A percentile compares a stretch with the other conserved stretches of the same genome.
These are phyloP conservation scores for Podilymbus podiceps DNA, from an alignment of 2,113 vertebrate species.

Conservation along the genomic window DNA sequence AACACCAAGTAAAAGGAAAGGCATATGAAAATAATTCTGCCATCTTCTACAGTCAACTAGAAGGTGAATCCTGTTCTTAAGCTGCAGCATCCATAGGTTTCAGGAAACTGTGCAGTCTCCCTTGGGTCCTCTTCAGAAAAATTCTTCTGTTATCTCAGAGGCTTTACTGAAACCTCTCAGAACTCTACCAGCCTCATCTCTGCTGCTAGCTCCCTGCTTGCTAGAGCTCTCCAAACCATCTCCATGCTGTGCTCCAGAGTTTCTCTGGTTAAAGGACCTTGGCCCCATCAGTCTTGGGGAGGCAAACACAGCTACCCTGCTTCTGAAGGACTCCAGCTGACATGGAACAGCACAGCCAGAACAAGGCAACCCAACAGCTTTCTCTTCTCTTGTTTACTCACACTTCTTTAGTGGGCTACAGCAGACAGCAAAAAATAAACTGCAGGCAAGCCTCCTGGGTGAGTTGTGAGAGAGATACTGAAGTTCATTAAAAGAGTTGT, in stretches of 20 bases:
- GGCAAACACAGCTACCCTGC: accelerated
- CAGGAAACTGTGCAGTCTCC: neutral
- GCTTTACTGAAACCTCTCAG: neutral
- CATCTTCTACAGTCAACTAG: neutral
- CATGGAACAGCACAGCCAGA: neutral
- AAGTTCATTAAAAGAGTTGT: neutral
- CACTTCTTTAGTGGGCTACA: neutral
- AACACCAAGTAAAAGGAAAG: neutral
- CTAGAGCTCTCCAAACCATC: neutral
- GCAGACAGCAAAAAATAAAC: neutral
- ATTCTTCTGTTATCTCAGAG: neutral
- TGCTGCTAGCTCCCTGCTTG: neutral
- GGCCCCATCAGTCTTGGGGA: neutral
- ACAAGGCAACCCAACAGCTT: neutral
- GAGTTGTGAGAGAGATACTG: neutral
- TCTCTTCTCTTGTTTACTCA: neutral
- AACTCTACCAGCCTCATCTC: neutral
- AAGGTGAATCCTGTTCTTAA: neutral
- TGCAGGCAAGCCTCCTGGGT: neutral
- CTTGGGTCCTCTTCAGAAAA: neutral
- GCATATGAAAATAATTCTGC: neutral
- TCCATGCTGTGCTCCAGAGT: accelerated
- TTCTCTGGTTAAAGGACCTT: neutral
- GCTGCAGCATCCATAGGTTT: neutral
- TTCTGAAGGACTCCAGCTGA: neutral